Conservation (phyloP, 2,888 invertebrate genomes). For the Pollenia griseotomentosa region DNA sequence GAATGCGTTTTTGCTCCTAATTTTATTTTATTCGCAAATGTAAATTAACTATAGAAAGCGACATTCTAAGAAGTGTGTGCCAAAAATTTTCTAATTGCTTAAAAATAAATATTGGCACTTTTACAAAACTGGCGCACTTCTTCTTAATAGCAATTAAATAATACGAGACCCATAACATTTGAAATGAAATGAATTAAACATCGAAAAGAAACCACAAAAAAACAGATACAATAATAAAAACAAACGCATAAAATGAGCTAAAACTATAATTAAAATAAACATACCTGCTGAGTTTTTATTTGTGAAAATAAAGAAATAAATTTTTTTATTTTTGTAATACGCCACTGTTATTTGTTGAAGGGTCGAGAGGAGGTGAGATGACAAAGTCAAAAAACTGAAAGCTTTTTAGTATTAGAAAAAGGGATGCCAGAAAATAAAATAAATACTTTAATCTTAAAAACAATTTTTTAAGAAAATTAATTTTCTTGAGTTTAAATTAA, state of each 20-base stretch:
- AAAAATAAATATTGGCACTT: constrained; percentile 74
- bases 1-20: constrained; percentile 68
- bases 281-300: constrained; percentile 24
- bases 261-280: constrained; percentile 27
- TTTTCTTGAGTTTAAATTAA: too few relatives aligned
- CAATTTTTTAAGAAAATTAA: too few relatives aligned
- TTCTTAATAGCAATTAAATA: constrained; percentile 71
- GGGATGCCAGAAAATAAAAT: not conserved
- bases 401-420: constrained; percentile 1
- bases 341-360: not conserved
- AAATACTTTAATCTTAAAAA: not conserved
- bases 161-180: constrained; percentile 62
- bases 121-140: constrained; percentile 75
- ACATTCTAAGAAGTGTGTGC: constrained; percentile 68
- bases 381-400: constrained; percentile 1
- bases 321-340: not conserved
- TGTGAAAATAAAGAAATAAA: constrained; percentile 12
- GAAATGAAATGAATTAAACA: constrained; percentile 57
- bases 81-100: constrained; percentile 70
- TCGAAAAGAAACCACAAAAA: constrained; percentile 5
- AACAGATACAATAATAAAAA: constrained; percentile 23
- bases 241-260: constrained; percentile 37
- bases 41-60: constrained; percentile 11
- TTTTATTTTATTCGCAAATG: constrained; percentile 49
- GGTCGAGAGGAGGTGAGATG: constrained; percentile 3